Conservation (phyloP, 2,888 invertebrate species). For the Anodontia alba region DNA sequence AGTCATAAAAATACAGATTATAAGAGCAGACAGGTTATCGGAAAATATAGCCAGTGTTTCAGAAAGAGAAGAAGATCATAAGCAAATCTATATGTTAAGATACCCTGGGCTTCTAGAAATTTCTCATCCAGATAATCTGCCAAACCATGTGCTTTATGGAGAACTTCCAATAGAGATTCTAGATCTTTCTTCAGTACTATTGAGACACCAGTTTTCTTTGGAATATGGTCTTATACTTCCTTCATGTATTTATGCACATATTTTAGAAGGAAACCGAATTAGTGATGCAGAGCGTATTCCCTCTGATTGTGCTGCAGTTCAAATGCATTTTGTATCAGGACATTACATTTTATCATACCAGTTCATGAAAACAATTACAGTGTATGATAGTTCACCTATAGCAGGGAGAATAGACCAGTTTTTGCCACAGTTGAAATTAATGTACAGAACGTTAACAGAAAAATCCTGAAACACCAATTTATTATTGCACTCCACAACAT, state of each 20-base stretch:
- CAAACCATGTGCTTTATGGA: background rate
- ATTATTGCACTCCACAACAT: constrained; percentile 19
- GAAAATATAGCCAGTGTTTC: no score
- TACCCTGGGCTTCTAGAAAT: background rate
- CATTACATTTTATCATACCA: constrained; percentile 27
- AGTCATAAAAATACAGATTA: no score
- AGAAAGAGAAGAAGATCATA: background rate
- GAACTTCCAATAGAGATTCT: background rate
- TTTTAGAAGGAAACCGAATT: background rate
- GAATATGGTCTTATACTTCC: background rate
- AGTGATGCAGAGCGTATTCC: background rate
- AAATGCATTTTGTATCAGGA: constrained; percentile 22
- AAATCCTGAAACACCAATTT: constrained; percentile 10
- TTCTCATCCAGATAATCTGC: background rate
- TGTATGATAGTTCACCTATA: constrained; percentile 12
- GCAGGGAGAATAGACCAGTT: background rate
- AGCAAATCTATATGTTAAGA: background rate
- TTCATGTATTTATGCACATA: background rate
- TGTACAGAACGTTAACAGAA: constrained; percentile 7
- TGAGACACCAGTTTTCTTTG: background rate
- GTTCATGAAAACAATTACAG: constrained; percentile 6
- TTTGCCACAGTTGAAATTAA: background rate
- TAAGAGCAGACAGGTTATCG: no score
- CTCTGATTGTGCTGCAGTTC: background rate
- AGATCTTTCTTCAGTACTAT: background rate